Base-by-base conservation (phyloP, 2,888 invertebrate genomes). In the Meiosimyza platycephala region DNA sequence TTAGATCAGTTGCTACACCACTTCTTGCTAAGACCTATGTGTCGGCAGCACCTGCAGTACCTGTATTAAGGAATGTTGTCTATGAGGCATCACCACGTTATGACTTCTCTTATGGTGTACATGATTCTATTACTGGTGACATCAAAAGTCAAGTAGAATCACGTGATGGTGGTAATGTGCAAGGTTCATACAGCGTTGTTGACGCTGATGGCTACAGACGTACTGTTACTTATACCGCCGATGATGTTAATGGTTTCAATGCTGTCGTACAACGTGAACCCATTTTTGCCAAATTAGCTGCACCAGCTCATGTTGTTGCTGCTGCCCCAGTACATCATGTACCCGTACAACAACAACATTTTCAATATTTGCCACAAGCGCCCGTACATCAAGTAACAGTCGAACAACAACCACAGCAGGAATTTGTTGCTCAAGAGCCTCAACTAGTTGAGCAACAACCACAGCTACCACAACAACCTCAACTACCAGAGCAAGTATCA, bases 191-290 rank as follows among this genome's bases (percentile, higher is more conserved):
- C 81, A 89, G 89, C 71, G 83, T 90, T 6, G 82, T 90, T 51
- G 90, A 90, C 80, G 83, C 90, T 76, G 90, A 90, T 82, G 90
- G 89, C 67, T 88, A 84, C 78, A 89, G 88, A 80, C 88, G 90
- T 75, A 89, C 88, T 40, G 90, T 90, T 1, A 88, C 89, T 71
- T 90, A 90, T 81, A 88, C 88, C 28, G 90, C 90, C 71, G 90
- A 89, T 80, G 86, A 88, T 74, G 83, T 88, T 76, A 89, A 89
- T 74, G 90, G 90, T 75, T 90, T 90, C 83, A 89, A 90, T 80
- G 90, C 90, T 59, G 88, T 89, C 52, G 90, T 90, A 16, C 87
- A 87, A 78, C 89, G 88, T 76, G 89, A 89, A 80, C 88, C 70
- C 0, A 51, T 70, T 22, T 52, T 69, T 13, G 60, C 68, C 18